These are phyloP conservation scores for Zosterops lateralis DNA, from an alignment of 2,113 vertebrate species.

Conservation along the genomic window DNA sequence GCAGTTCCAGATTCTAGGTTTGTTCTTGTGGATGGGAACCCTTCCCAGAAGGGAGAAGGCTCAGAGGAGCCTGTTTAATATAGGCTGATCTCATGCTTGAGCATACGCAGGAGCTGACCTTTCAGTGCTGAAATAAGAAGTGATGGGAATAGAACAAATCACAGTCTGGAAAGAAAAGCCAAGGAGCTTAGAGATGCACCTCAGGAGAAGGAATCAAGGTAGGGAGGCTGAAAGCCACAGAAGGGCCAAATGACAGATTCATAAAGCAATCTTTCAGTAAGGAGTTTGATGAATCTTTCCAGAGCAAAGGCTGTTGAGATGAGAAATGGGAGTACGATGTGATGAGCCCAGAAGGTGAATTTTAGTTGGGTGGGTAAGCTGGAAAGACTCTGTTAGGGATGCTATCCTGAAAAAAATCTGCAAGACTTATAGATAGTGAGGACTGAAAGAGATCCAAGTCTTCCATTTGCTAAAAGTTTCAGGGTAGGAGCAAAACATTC, in stretches of 20 bases:
- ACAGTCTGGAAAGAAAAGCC: slow-evolving; percentile 7
- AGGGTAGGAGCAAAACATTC: neutral
- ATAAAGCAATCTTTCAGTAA: rapidly evolving
- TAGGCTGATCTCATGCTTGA: slow-evolving; percentile 53
- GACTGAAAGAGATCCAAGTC: neutral
- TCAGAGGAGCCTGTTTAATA: slow-evolving; percentile 29
- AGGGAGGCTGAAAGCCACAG: neutral
- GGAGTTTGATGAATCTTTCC: neutral
- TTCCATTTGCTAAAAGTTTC: neutral
- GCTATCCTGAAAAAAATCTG: neutral
- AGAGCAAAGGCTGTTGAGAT: neutral
- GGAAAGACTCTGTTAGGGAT: neutral
- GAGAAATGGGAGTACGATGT: neutral
- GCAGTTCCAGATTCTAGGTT: neutral
- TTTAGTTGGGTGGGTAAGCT: neutral
- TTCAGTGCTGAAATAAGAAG: slow-evolving; percentile 42
- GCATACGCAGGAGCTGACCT: slow-evolving; percentile 36
- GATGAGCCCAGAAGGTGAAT: neutral
- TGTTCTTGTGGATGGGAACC: slow-evolving; percentile 19
- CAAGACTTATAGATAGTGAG: neutral
- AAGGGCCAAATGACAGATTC: neutral
- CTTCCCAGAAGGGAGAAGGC: slow-evolving; percentile 44
- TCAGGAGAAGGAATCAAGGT: neutral
- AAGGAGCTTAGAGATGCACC: neutral
- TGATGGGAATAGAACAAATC: slow-evolving; percentile 42